A percentile compares a stretch with the other conserved stretches of the same genome.
phyloP scores from a whole-genome alignment of 2,113 vertebrate genomes.

The Dipodomys ordii region DNA sequence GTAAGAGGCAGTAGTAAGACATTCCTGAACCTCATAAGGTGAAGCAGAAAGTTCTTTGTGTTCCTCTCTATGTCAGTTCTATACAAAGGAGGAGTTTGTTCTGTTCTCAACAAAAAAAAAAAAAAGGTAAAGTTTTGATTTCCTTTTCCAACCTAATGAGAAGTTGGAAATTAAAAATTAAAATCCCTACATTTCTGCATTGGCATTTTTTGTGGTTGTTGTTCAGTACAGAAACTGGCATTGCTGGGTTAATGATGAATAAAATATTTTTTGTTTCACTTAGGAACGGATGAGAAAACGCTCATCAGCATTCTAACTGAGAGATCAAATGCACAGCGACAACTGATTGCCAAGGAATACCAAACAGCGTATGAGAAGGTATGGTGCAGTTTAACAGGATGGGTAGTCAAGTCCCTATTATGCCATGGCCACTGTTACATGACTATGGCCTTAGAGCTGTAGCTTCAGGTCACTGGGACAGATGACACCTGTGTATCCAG shows the following conservation, averaged over 20 bases:
- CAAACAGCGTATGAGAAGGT: constrained; percentile 89
- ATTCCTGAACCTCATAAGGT: not conserved
- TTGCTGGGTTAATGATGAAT: not conserved
- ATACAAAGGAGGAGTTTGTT: not conserved
- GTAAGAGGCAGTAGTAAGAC: not conserved
- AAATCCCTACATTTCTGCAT: not conserved
- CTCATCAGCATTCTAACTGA: constrained; percentile 90
- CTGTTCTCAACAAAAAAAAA: not conserved
- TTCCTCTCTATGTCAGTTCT: not conserved
- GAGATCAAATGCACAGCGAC: constrained; percentile 90
- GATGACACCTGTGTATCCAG: not conserved
- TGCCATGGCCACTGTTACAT: accelerated
- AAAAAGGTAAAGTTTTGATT: too few relatives aligned
- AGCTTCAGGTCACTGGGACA: not conserved
- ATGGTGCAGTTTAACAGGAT: not conserved
- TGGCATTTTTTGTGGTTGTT: constrained; percentile 19
- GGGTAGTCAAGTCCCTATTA: too few relatives aligned
- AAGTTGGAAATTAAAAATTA: constrained; percentile 24
- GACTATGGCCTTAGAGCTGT: not conserved
- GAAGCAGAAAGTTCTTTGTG: not conserved
- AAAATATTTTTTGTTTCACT: constrained; percentile 62
- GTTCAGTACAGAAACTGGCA: not conserved
- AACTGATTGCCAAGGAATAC: constrained; percentile 89
- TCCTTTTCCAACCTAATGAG: constrained; percentile 5
- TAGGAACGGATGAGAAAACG: constrained; percentile 91